These are phyloP conservation scores for Aurelia sp. DNA, from an alignment of 30 jellyfish, hydroid and myxozoan species.

Conservation along the genomic window DNA sequence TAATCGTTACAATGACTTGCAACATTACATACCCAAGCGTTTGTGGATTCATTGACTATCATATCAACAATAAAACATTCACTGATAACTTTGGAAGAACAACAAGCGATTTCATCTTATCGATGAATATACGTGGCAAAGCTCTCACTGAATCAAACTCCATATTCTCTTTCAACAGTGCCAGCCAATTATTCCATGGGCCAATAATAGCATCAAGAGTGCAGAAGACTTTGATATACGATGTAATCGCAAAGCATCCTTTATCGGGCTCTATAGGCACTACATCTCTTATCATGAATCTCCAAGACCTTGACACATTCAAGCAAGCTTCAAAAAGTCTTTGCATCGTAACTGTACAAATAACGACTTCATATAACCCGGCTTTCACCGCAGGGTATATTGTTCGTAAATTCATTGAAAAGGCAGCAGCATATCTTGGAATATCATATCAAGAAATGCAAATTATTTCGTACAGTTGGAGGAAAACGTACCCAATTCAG, in stretches of 20 bases:
- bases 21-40: constrained; percentile 34
- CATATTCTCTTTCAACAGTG: constrained; percentile 46
- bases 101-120: constrained; percentile 59
- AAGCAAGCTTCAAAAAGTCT: constrained; percentile 36
- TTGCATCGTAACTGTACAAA: constrained; percentile 63
- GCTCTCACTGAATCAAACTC: constrained; percentile 13
- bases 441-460: constrained; percentile 50
- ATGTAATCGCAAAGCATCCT: constrained; percentile 81
- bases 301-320: constrained; percentile 35
- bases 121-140: constrained; percentile 29
- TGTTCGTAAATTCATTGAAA: constrained; percentile 44
- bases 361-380: constrained; percentile 62
- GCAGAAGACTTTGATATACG: constrained; percentile 21
- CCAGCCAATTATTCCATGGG: constrained; percentile 73
- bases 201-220: constrained; percentile 62
- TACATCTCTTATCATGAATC: constrained; percentile 43
- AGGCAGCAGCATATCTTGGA: constrained; percentile 59
- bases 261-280: constrained; percentile 44
- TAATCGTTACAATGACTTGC: constrained; percentile 44
- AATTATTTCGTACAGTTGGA: constrained; percentile 57
- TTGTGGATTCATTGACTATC: constrained; percentile 79
- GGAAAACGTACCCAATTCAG: constrained; percentile 8
- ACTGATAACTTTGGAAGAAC: constrained; percentile 52
- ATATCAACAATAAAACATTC: constrained; percentile 66
- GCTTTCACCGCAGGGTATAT: constrained; percentile 64